Evolutionary conservation across 2,113 vertebrate species (phyloP).

Genomic region (Rhinopomastus cyanomelas): DNA sequence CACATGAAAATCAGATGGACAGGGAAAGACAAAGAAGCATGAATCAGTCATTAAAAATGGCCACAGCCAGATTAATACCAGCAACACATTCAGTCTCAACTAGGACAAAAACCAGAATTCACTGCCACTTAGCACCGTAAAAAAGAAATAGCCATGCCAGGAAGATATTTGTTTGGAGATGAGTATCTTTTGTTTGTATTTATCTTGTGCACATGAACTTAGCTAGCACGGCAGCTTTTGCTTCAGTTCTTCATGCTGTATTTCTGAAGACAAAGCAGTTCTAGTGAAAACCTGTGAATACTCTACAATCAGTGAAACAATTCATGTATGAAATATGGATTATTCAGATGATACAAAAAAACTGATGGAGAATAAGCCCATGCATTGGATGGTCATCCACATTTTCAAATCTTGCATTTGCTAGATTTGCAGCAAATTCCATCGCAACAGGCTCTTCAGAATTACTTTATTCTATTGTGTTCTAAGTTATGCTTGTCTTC

Average conservation of each 20-base stretch:
- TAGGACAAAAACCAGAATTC: not conserved
- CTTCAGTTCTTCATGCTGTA: not conserved
- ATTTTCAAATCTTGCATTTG: not conserved
- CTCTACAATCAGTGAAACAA: not conserved
- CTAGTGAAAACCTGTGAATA: not conserved
- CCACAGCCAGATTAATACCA: not conserved
- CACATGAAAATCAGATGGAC: not conserved
- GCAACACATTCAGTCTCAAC: not conserved
- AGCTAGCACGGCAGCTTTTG: not conserved
- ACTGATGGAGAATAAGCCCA: not conserved
- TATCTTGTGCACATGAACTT: not conserved
- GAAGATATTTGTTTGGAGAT: not conserved
- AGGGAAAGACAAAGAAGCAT: not conserved
- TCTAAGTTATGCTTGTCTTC: not conserved
- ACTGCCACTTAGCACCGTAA: not conserved
- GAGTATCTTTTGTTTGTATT: not conserved
- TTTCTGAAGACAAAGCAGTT: not conserved
- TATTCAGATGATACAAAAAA: not conserved
- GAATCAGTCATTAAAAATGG: not conserved
- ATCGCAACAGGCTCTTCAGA: not conserved
- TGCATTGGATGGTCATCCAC: constrained; percentile 1
- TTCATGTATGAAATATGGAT: not conserved
- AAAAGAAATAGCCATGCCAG: not conserved
- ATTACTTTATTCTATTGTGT: not conserved
- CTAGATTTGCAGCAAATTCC: not conserved